These are phyloP conservation scores for Amphipoea lucens DNA, from an alignment of 2,888 invertebrate genomes.

Conservation along the genomic window DNA sequence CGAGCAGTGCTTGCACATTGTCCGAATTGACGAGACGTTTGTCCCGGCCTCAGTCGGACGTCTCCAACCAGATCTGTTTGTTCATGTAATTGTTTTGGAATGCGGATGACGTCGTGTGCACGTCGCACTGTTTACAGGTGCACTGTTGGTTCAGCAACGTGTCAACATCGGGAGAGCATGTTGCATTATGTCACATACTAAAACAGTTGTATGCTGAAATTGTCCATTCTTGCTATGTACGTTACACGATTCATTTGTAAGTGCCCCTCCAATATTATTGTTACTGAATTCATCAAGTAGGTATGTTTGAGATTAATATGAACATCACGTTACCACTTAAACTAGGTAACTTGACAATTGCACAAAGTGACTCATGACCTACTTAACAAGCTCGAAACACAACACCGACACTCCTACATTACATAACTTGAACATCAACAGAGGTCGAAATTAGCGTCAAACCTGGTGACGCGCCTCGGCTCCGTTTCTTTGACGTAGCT, in stretches of 20 bases:
- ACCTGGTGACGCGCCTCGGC: constrained; percentile 24
- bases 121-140: constrained; percentile 27
- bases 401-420: constrained; percentile 10
- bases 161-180: constrained; percentile 26
- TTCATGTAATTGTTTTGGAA: constrained; percentile 54
- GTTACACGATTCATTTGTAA: neutral
- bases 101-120: constrained; percentile 23
- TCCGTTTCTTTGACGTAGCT: constrained; percentile 55
- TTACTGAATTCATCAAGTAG: neutral
- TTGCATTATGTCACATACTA: constrained; percentile 16
- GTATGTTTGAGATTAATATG: neutral
- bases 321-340: neutral
- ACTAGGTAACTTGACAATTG: constrained; percentile 3
- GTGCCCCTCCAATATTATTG: neutral
- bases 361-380: constrained; percentile 11
- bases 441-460: constrained; percentile 27
- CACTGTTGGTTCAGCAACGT: constrained; percentile 8
- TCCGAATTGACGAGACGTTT: constrained; percentile 37
- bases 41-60: constrained; percentile 15
- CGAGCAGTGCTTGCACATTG: constrained; percentile 11
- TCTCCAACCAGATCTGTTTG: constrained; percentile 41
- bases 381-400: constrained; percentile 12
- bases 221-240: neutral
- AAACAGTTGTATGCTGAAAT: neutral
- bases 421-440: constrained; percentile 27